Evolutionary conservation across 1,140 invertebrate genomes (phyloP), one percentile per base, ranked within the genome.

Genomic region (Polypedilum pembai): DNA sequence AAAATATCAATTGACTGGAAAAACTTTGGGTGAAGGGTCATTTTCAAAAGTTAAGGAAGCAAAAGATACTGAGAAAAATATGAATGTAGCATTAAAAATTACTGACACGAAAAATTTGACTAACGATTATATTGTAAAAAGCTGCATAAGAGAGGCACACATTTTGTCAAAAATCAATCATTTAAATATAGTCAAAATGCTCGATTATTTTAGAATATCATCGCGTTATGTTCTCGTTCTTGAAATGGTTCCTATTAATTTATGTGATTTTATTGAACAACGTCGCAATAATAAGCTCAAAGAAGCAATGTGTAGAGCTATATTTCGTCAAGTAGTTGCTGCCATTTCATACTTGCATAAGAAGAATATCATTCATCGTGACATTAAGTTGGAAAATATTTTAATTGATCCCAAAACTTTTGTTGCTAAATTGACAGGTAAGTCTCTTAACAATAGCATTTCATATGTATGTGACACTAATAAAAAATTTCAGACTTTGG

Each of bases 401-500:
- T 18, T 69, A 1, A 20, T 69, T 4, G 65, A 69, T 20, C 3
- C 45, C 7, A 56, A 69, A 18, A n/a, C n/a, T 18, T 21, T 18
- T 21, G 20, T 8, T 7, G 20, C 18, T 18, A 69, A 69, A 18
- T 10, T 69, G 65, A 21, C 65, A 8, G 65, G 65, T 69, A 21
- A 69, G 3, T 69, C 3, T 20, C 8, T 18, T 21, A 69, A 69
- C 17, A 21, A 18, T 8, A 69, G 65, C 17, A 20, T 69, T 69
- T 7, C 65, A 20, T 20, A 4, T 33, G 24, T 3, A 33, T 7
- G 20, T 69, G 20, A 8, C 65, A 69, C n/a, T 56, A 69, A 69
- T 69, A n/a, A n/a, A n/a, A n/a, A n/a, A n/a, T n/a, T 21, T 69
- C 12, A 69, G 65, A 69, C 12, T 69, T 69, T 69, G 65, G 65